Conservation (phyloP, 2,797 vertebrate species). For the Halcyon badia region DNA sequence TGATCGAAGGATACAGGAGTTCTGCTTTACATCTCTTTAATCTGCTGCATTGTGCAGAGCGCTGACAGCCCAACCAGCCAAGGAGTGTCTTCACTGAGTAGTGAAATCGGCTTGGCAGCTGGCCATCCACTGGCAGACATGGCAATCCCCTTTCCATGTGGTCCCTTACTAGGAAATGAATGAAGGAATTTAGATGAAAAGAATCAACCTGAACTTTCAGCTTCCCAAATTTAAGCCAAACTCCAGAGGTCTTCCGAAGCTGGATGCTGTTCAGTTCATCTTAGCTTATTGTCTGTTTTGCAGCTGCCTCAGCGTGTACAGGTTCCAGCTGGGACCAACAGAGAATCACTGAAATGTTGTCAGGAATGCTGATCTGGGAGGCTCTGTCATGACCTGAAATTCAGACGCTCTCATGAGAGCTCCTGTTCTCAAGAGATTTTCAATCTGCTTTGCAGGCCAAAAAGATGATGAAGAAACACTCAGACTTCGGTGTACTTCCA, state of each 20-base stretch:
- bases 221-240: neutral
- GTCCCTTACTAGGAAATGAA: constrained; percentile 1
- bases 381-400: constrained; percentile 56
- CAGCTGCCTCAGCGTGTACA: constrained; percentile 55
- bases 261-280: constrained; percentile 22
- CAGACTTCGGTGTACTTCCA: neutral
- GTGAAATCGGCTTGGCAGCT: neutral
- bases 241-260: neutral
- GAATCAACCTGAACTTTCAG: constrained; percentile 3
- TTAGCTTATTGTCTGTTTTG: constrained; percentile 34
- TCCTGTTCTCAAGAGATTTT: constrained; percentile 22
- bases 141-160: neutral
- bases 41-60: neutral
- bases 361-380: constrained; percentile 61
- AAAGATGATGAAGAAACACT: neutral
- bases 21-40: constrained; percentile 7
- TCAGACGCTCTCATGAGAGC: neutral
- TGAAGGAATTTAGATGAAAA: neutral
- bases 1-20: neutral
- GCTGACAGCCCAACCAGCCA: neutral
- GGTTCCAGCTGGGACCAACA: constrained; percentile 50
- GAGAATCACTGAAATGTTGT: constrained; percentile 52
- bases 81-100: neutral
- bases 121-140: neutral
- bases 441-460: neutral